A percentile compares a stretch with the other conserved stretches of the same genome.
Conservation (phyloP, 1,140 invertebrate species). For the Cyrtorhinus lividipennis region DNA sequence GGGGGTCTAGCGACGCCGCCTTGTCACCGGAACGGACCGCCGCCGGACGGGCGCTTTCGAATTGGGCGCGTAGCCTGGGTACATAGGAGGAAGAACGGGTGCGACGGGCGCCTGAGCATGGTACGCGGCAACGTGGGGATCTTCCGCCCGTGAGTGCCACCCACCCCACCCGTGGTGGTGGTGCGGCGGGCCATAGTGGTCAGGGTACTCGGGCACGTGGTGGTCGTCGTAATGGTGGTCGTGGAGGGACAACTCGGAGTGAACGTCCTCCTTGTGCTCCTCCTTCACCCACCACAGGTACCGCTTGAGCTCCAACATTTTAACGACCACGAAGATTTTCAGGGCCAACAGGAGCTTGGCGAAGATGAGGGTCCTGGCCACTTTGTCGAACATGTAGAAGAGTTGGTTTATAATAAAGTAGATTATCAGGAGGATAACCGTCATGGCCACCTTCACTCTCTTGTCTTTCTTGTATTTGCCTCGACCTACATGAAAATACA, state of each 20-base stretch:
- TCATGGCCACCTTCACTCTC: constrained; percentile 17
- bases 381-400: constrained; percentile 23
- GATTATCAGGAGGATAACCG: constrained; percentile 19
- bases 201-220: neutral
- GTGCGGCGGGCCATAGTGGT: neutral
- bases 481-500: constrained; percentile 10
- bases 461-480: constrained; percentile 21
- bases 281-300: constrained; percentile 21
- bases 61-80: no score
- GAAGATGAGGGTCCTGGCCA: constrained; percentile 20
- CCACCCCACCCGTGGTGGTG: neutral
- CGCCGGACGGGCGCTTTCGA: no score
- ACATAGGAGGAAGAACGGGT: neutral
- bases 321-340: constrained; percentile 20
- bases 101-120: neutral
- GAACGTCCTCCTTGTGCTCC: constrained; percentile 17
- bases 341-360: constrained; percentile 16
- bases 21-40: no score
- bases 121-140: constrained; percentile 3
- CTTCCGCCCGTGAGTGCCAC: constrained; percentile 4
- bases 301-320: constrained; percentile 19
- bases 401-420: constrained; percentile 21
- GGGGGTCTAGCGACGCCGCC: no score
- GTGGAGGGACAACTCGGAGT: constrained; percentile 16
- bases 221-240: constrained; percentile 18